Conservation (phyloP, 2,888 invertebrate species). For the Idaea biselata region DNA sequence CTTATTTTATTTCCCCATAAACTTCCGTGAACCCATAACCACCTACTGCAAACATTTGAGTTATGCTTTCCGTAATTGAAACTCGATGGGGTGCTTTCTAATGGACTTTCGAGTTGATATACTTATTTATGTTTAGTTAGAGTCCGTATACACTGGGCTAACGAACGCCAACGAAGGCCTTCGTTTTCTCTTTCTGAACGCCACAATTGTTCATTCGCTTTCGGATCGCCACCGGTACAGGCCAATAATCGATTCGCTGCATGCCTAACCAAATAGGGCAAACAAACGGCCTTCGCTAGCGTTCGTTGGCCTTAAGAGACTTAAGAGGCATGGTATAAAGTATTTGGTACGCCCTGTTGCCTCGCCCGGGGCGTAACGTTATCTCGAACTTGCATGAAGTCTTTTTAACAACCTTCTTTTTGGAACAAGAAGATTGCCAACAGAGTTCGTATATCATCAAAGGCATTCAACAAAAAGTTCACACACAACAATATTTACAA, state of each 20-base stretch:
- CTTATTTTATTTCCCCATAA: background rate
- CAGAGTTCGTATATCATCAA: background rate
- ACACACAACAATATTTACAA: conserved; percentile 18
- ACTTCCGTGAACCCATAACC: background rate
- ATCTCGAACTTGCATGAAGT: background rate
- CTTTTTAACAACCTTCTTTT: background rate
- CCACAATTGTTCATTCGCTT: no score
- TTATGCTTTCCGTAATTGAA: background rate
- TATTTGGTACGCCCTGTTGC: no score
- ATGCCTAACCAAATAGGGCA: no score
- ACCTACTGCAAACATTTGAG: background rate
- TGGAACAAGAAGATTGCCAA: background rate
- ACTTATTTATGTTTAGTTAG: background rate
- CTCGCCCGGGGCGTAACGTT: background rate
- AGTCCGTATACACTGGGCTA: no score
- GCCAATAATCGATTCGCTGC: no score
- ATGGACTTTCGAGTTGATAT: background rate
- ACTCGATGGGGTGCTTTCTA: background rate
- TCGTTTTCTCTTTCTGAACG: no score
- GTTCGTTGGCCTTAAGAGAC: no score
- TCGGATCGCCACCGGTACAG: no score
- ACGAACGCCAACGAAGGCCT: no score
- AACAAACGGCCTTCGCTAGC: no score
- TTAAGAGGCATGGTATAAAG: no score
- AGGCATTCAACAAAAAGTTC: conserved; percentile 5